These are phyloP conservation scores for Peromyscus attwateri DNA, from an alignment of 2,797 vertebrate genomes.

Conservation along the genomic window DNA sequence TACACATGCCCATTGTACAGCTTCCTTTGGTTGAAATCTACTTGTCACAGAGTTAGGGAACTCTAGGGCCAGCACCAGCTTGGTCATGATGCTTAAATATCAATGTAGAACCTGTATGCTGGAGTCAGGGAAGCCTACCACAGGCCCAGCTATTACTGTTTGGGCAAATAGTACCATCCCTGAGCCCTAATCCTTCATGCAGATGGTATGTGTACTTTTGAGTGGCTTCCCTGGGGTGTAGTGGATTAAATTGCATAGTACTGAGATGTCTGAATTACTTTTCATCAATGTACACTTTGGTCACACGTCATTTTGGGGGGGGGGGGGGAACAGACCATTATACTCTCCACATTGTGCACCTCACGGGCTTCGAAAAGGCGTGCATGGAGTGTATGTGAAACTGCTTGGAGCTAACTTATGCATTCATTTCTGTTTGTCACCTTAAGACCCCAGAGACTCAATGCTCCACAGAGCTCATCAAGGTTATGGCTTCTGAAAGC, in stretches of 20 bases:
- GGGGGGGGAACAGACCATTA: accelerated
- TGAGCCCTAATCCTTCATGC: neutral
- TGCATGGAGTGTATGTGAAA: accelerated
- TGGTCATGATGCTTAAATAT: neutral
- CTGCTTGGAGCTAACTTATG: neutral
- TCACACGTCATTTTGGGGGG: neutral
- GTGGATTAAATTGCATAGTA: neutral
- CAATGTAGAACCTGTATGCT: neutral
- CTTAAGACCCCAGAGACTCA: neutral
- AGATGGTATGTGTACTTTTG: neutral
- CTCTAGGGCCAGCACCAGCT: neutral
- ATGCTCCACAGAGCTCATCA: neutral
- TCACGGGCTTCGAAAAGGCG: neutral
- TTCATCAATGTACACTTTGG: neutral
- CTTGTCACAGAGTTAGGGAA: neutral
- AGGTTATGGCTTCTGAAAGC: neutral
- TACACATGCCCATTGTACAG: neutral
- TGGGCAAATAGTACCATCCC: neutral
- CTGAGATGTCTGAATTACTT: neutral
- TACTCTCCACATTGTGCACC: neutral
- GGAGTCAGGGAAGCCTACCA: neutral
- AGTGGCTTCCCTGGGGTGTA: neutral
- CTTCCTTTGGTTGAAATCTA: neutral
- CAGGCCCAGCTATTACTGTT: neutral
- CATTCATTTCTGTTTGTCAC: neutral